These are phyloP conservation scores for Schrankia costaestrigalis DNA, from an alignment of 2,888 invertebrate genomes.

Conservation along the genomic window DNA sequence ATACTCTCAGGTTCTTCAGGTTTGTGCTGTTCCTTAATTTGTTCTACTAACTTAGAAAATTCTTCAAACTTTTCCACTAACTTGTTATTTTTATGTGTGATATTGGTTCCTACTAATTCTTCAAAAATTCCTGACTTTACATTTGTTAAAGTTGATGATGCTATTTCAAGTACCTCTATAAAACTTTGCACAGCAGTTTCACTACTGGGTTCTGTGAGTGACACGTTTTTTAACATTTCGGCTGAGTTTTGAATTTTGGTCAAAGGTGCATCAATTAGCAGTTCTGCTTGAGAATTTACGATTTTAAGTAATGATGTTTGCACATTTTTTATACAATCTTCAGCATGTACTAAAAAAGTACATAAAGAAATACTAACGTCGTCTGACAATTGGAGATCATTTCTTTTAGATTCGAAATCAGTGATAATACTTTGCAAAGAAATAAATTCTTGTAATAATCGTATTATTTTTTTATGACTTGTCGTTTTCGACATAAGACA, in stretches of 20 bases:
- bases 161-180: constrained; percentile 31
- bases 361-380: constrained; percentile 42
- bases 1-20: constrained; percentile 25
- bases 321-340: constrained; percentile 47
- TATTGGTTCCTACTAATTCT: too few relatives aligned
- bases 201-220: constrained; percentile 14
- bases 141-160: too few relatives aligned
- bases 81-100: too few relatives aligned
- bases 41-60: constrained; percentile 35
- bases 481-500: constrained; percentile 50
- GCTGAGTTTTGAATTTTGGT: constrained; percentile 36
- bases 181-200: constrained; percentile 21
- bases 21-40: constrained; percentile 22
- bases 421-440: constrained; percentile 44
- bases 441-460: constrained; percentile 60
- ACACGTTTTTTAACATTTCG: constrained; percentile 23
- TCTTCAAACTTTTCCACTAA: constrained; percentile 43
- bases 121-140: constrained; percentile 33
- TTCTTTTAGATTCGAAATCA: constrained; percentile 45
- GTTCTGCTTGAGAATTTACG: constrained; percentile 47
- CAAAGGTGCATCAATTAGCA: constrained; percentile 46
- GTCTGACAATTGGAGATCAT: constrained; percentile 38
- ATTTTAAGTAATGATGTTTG: constrained; percentile 48
- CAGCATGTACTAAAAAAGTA: constrained; percentile 46
- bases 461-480: constrained; percentile 58